A percentile compares a stretch with the other conserved stretches of the same genome.
Evolutionary conservation across 1,140 invertebrate genomes (phyloP).

Genomic region (Liolophura sinensis): DNA sequence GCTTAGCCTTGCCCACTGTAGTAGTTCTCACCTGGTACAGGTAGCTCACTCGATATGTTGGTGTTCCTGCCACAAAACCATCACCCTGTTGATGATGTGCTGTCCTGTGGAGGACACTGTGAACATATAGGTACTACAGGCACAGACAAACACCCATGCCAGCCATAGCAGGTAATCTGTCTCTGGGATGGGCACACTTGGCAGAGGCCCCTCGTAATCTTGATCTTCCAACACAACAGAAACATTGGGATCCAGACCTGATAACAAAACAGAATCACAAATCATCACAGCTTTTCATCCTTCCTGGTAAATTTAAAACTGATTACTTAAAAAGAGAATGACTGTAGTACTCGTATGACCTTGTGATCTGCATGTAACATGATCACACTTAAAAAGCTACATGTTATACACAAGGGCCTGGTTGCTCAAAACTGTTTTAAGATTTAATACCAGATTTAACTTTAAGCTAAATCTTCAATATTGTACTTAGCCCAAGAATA

Average conservation of each 20-base stretch:
- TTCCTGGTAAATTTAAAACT: no score
- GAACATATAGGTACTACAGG: constrained; percentile 78
- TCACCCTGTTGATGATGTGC: constrained; percentile 79
- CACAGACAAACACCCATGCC: constrained; percentile 82
- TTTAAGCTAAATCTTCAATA: no score
- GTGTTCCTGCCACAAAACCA: constrained; percentile 85
- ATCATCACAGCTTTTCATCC: no score
- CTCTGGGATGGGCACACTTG: constrained; percentile 71
- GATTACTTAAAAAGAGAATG: no score
- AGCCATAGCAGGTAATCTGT: constrained; percentile 82
- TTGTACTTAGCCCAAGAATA: no score
- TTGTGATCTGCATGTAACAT: no score
- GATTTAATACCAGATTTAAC: no score
- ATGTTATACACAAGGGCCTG: no score
- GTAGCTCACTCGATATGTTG: constrained; percentile 66
- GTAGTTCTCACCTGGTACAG: not conserved
- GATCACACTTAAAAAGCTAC: no score
- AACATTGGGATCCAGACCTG: constrained; percentile 68
- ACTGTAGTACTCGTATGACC: no score
- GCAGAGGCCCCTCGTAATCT: constrained; percentile 79
- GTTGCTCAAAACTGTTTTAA: no score
- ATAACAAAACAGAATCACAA: constrained; percentile 8
- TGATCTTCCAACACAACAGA: constrained; percentile 73
- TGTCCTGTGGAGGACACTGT: constrained; percentile 77
- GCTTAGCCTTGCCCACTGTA: constrained; percentile 49